Evolutionary conservation across 2,888 invertebrate genomes (phyloP).

Genomic region (Limnephilus rhombicus): DNA sequence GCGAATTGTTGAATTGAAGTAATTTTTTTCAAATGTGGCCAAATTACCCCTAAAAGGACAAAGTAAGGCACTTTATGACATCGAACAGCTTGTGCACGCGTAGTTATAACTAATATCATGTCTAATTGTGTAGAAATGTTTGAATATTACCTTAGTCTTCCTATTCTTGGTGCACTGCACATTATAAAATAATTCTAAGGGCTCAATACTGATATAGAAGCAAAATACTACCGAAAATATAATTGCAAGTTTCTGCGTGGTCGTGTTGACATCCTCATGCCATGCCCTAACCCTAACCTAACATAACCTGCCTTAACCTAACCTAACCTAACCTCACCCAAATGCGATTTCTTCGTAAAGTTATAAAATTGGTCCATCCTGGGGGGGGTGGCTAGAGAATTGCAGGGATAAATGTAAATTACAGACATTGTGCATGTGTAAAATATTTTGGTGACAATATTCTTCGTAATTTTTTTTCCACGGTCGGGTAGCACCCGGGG

Average conservation of each 20-base stretch:
- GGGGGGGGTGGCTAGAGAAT: too few relatives aligned
- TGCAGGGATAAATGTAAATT: too few relatives aligned
- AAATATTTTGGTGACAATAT: too few relatives aligned
- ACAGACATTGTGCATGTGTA: too few relatives aligned
- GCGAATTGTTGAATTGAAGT: too few relatives aligned
- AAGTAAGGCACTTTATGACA: background rate
- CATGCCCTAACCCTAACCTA: background rate
- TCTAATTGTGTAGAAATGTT: background rate
- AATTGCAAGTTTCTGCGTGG: background rate
- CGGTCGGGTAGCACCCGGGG: too few relatives aligned
- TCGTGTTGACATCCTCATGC: background rate
- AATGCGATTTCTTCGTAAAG: too few relatives aligned
- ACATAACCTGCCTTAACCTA: background rate
- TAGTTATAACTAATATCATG: background rate
- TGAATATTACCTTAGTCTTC: constrained; percentile 36
- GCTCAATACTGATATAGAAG: background rate
- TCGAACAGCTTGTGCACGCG: background rate
- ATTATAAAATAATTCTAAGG: background rate
- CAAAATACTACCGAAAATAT: background rate
- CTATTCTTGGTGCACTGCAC: constrained; percentile 5
- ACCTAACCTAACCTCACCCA: too few relatives aligned
- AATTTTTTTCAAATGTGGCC: background rate
- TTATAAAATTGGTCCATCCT: too few relatives aligned
- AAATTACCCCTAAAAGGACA: background rate
- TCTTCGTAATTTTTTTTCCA: too few relatives aligned